Evolutionary conservation across 2,888 invertebrate genomes (phyloP), one percentile per base, ranked within the genome.

Genomic region (Aspidiotus rigidus): DNA sequence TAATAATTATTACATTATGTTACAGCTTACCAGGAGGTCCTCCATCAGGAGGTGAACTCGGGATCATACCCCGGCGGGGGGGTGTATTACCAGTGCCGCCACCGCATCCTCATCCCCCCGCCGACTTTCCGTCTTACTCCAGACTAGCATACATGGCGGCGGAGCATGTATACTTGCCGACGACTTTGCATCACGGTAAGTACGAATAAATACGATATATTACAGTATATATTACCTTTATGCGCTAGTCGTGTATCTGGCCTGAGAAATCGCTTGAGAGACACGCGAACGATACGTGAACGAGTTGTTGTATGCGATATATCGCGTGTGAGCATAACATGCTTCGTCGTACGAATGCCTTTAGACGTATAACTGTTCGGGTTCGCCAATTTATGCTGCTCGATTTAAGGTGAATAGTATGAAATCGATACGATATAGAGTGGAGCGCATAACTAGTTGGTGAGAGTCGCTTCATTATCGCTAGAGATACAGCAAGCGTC

Each of bases 91-190:
- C 79, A 80, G 77, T 79, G 79, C 79, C 78, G 81, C 78, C 77
- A 79, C 77, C 79, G 81, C 77, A 81, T 67, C 84, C 79, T 76
- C 83, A 77, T 79, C 84, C 79, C 74, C 79, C 78, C 78, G 81
- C 80, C 76, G 81, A 78, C 77, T 79, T 76, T 78, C 86, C 86
- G 80, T 85, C 56, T 7, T 64, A 64, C 5, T 28, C 28, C 55
- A 64, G 57, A 42, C 16, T 64, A 39, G 64, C 64, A 56, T 64
- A 64, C 64, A 64, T 64, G 64, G n/a, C n/a, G n/a, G n/a, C n/a
- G n/a, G 64, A 64, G 64, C 64, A 64, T 42, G 11, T 64, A 42
- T 64, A 64, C 56, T 64, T 57, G 28, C 64, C 64, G 57, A 41
- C 64, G 16, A 57, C 56, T 13, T 42, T 56, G 44, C 42, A 56